A percentile compares a stretch with the other conserved stretches of the same genome.
Conservation (phyloP, 1,140 invertebrate genomes). For the Lethrus apterus region DNA sequence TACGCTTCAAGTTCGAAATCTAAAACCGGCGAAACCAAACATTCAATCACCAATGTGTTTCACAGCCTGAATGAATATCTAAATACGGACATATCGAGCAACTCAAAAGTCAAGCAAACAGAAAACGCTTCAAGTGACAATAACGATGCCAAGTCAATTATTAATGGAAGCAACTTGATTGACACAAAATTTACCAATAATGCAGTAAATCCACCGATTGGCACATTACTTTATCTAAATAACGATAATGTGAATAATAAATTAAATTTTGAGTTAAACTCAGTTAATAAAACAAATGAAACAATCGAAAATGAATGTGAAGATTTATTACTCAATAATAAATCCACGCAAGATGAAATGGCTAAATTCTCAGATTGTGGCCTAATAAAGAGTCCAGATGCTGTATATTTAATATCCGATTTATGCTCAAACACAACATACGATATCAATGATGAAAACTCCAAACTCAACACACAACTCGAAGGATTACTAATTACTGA, state of each 20-base stretch:
- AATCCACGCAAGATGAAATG: no score
- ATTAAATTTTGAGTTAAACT: conserved; percentile 2
- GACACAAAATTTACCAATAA: neutral
- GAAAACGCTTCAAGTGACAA: neutral
- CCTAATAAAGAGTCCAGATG: no score
- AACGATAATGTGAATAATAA: conserved; percentile 5
- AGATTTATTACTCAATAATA: neutral
- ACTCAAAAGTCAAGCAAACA: neutral
- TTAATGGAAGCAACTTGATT: conserved; percentile 1
- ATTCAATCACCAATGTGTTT: conserved; percentile 53
- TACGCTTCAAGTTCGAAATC: conserved; percentile 8
- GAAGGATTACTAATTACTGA: no score
- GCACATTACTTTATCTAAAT: no score
- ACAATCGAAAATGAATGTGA: neutral
- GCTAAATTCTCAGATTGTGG: no score
- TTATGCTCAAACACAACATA: neutral
- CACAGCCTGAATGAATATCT: conserved; percentile 57
- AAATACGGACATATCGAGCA: conserved; percentile 40
- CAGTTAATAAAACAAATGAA: neutral
- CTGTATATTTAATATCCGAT: conserved; percentile 1
- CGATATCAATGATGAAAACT: no score
- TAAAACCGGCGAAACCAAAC: conserved; percentile 31
- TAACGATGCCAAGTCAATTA: neutral
- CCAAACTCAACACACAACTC: no score
- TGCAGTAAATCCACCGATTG: neutral